phyloP scores from a whole-genome alignment of 2,113 vertebrate genomes.

The Malurus elegans region DNA sequence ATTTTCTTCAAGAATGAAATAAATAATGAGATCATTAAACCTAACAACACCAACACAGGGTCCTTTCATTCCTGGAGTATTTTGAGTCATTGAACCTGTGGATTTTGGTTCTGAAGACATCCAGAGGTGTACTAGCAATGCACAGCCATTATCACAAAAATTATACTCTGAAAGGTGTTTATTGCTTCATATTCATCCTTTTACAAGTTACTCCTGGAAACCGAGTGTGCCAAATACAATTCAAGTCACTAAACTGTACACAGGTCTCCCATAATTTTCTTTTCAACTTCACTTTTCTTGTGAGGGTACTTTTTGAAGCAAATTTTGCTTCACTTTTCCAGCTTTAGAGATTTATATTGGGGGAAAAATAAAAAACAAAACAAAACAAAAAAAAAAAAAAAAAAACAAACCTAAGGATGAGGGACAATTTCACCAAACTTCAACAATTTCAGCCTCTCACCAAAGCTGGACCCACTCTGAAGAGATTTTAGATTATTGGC shows the following conservation, averaged over 20 bases:
- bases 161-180: neutral
- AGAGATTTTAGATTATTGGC: neutral
- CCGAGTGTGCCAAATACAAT: neutral
- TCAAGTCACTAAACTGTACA: neutral
- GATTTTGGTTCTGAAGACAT: neutral
- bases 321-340: neutral
- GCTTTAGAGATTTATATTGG: neutral
- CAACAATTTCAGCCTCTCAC: neutral
- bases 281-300: neutral
- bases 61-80: neutral
- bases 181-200: neutral
- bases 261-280: neutral
- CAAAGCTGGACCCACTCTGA: neutral
- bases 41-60: neutral
- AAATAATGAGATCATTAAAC: neutral
- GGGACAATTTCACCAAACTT: too few species aligned
- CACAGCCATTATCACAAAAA: neutral
- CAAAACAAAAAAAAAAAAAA: too few species aligned
- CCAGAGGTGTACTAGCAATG: neutral
- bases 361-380: too few species aligned
- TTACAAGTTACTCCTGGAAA: neutral
- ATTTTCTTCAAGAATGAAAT: neutral
- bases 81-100: neutral
- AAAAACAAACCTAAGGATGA: neutral
- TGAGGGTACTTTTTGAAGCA: neutral